Percentiles rank a stretch among this genome's conserved stretches.
Conservation (phyloP, 92 coral and sea anemone genomes). For the Montipora capitata region DNA sequence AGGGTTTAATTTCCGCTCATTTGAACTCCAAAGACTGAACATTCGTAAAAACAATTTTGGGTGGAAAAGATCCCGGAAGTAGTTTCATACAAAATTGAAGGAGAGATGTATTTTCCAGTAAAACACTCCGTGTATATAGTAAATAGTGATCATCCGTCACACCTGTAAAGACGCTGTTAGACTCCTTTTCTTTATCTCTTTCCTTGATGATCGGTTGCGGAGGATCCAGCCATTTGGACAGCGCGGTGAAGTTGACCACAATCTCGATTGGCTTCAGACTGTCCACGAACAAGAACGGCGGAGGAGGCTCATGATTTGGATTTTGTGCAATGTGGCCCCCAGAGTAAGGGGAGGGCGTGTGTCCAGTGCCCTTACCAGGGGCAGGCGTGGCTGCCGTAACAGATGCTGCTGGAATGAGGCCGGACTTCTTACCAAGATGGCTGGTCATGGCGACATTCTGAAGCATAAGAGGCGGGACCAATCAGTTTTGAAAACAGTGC, state of each 20-base stretch:
- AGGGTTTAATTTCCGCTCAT: too few species aligned
- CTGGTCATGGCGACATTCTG: conserved; percentile 91
- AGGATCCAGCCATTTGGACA: conserved; percentile 96
- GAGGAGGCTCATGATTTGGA: conserved; percentile 90
- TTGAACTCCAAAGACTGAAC: too few species aligned
- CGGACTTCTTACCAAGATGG: conserved; percentile 92
- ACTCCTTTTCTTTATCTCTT: conserved; percentile 88
- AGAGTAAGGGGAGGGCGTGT: conserved; percentile 91
- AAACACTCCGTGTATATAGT: too few species aligned
- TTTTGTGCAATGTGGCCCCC: conserved; percentile 72
- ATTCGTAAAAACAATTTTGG: too few species aligned
- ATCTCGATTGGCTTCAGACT: conserved; percentile 91
- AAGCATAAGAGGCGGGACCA: not conserved
- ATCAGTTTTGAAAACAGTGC: not conserved
- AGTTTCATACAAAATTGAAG: too few species aligned
- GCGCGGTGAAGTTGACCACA: conserved; percentile 89
- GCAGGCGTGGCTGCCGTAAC: conserved; percentile 92
- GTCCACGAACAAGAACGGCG: conserved; percentile 97
- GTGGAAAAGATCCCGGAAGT: too few species aligned
- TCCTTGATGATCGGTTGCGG: conserved; percentile 93
- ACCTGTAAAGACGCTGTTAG: conserved; percentile 82
- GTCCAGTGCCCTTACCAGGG: conserved; percentile 86
- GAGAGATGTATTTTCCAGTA: too few species aligned
- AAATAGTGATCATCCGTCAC: too few species aligned
- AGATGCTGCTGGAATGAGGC: conserved; percentile 87